phyloP scores from a whole-genome alignment of 1,140 invertebrate species.

The Halictus rubicundus region DNA sequence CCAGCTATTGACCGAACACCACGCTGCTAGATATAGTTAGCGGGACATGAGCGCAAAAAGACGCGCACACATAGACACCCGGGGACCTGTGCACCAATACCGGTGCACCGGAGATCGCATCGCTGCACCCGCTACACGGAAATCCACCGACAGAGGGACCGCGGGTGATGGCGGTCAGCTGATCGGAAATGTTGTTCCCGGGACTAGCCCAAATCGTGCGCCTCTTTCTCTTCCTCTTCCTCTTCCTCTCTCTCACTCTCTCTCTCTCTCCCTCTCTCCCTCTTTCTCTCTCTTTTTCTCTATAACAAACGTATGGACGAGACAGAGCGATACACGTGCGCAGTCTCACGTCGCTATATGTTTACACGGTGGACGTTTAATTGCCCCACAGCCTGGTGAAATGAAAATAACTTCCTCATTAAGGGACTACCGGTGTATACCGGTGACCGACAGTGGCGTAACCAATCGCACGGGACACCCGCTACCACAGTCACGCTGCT shows the following conservation, averaged over 20 bases:
- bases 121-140: slow-evolving; percentile 13
- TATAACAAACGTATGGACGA: too few relatives aligned
- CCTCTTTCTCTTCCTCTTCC: too few relatives aligned
- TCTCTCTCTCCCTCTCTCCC: too few relatives aligned
- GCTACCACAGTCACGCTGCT: too few relatives aligned
- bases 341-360: background rate
- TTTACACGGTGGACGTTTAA: slow-evolving; percentile 40
- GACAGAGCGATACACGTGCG: slow-evolving; percentile 24
- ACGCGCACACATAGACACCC: background rate
- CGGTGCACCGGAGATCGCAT: background rate
- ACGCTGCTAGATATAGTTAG: slow-evolving; percentile 22
- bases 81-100: background rate
- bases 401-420: slow-evolving; percentile 58
- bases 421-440: slow-evolving; percentile 13
- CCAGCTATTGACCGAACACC: slow-evolving; percentile 78
- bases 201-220: slow-evolving; percentile 1
- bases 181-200: slow-evolving; percentile 38
- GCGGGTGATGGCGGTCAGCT: slow-evolving; percentile 40
- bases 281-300: background rate
- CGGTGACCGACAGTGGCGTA: slow-evolving; percentile 2
- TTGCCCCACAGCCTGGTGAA: slow-evolving; percentile 22
- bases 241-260: too few relatives aligned
- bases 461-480: background rate
- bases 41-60: background rate
- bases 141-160: slow-evolving; percentile 25